phyloP scores from a whole-genome alignment of 2,797 vertebrate species.

The Tamandua tetradactyla region DNA sequence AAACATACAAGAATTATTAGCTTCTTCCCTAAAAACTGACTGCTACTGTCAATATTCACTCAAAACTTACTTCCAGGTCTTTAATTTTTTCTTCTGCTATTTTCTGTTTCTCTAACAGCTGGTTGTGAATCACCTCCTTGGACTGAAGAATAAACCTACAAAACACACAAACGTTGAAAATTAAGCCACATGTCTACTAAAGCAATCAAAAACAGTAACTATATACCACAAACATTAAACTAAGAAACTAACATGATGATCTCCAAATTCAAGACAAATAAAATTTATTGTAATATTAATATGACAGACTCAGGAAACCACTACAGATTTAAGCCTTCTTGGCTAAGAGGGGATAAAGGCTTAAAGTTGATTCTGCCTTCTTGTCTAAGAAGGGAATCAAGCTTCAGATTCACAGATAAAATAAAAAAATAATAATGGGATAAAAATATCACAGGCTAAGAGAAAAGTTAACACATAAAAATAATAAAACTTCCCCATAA shows the following conservation, averaged over 20 bases:
- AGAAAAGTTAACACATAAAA: constrained; percentile 56
- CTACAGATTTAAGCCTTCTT: not conserved
- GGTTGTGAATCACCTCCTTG: constrained; percentile 92
- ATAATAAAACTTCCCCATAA: constrained; percentile 10
- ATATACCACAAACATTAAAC: constrained; percentile 49
- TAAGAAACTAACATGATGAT: not conserved
- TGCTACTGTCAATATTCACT: constrained; percentile 41
- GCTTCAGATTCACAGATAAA: constrained; percentile 31
- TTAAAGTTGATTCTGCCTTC: constrained; percentile 35
- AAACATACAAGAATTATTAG: not conserved
- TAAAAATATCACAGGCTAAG: constrained; percentile 20
- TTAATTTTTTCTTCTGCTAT: constrained; percentile 96
- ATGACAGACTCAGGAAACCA: constrained; percentile 14
- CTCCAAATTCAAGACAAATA: constrained; percentile 22
- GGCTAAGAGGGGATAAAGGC: constrained; percentile 3
- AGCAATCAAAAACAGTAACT: constrained; percentile 55
- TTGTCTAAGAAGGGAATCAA: constrained; percentile 29
- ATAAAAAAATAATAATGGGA: not conserved
- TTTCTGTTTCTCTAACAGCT: constrained; percentile 94
- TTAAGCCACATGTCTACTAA: constrained; percentile 52
- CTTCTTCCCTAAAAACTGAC: constrained; percentile 28
- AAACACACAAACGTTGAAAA: constrained; percentile 70
- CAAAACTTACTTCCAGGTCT: constrained; percentile 93
- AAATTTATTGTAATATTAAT: not conserved
- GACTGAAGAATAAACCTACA: constrained; percentile 96